These are phyloP conservation scores for Pachyramphus minor DNA, from an alignment of 2,113 vertebrate species.

Conservation along the genomic window DNA sequence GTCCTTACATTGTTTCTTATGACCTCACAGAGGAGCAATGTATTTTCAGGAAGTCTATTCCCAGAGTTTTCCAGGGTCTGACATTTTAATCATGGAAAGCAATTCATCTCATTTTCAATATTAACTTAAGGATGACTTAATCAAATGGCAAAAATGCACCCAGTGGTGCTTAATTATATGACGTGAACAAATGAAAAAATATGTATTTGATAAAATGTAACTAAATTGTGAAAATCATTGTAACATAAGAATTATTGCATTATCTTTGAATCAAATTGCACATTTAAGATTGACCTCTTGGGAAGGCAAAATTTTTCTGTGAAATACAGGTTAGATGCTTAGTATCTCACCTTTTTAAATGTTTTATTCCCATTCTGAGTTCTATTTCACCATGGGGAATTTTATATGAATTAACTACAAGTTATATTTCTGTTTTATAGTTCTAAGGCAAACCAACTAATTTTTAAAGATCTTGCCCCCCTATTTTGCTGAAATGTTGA, in stretches of 20 bases:
- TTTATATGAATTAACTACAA: background rate
- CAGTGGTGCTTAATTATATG: conserved; percentile 67
- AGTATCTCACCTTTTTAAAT: background rate
- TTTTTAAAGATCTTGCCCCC: background rate
- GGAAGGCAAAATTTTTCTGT: conserved; percentile 12
- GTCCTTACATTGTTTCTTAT: conserved; percentile 6
- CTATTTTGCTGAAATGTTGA: background rate
- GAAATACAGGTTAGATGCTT: background rate
- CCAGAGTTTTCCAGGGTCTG: conserved; percentile 25
- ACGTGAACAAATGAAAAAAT: conserved; percentile 35
- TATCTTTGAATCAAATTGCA: background rate
- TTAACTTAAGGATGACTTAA: conserved; percentile 58
- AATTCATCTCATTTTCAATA: conserved; percentile 60
- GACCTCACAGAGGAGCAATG: conserved; percentile 43
- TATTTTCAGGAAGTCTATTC: conserved; percentile 21
- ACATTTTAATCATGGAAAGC: conserved; percentile 42
- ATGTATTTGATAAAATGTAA: conserved; percentile 27
- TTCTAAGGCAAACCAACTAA: background rate
- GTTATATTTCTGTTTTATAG: background rate
- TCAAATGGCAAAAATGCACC: conserved; percentile 56
- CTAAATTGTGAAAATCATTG: conserved; percentile 47
- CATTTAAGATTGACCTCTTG: conserved; percentile 39
- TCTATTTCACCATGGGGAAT: conserved; percentile 28
- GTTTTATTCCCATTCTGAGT: background rate
- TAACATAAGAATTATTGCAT: background rate